A percentile compares a stretch with the other conserved stretches of the same genome.
Evolutionary conservation across 2,113 vertebrate species (phyloP).

Genomic region (Apaloderma vittatum): DNA sequence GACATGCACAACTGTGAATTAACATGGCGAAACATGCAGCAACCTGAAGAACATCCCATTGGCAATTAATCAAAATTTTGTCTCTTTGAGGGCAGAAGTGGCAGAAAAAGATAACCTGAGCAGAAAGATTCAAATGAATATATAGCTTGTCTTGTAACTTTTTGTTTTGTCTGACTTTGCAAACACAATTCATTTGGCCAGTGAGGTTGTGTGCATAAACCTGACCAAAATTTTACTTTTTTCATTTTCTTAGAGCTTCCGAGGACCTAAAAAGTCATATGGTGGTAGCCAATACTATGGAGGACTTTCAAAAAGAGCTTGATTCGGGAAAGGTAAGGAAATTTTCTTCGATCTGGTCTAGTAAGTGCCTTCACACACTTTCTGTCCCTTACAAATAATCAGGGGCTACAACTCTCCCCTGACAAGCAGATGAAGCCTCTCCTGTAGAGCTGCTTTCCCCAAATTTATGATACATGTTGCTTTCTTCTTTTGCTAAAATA

Average conservation of each 20-base stretch:
- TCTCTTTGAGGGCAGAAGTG: background rate
- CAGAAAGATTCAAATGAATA: background rate
- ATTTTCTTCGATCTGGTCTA: background rate
- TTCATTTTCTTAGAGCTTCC: constrained; percentile 81
- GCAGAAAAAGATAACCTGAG: background rate
- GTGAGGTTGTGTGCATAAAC: background rate
- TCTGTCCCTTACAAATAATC: background rate
- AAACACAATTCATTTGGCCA: background rate
- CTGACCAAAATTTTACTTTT: background rate
- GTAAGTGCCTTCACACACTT: background rate
- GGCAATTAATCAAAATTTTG: background rate
- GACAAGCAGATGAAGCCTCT: background rate
- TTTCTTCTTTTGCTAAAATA: background rate
- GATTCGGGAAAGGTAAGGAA: constrained; percentile 91
- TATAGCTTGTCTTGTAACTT: background rate
- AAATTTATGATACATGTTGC: background rate
- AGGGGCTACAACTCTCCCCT: background rate
- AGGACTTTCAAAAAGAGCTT: constrained; percentile 92
- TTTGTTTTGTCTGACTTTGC: background rate
- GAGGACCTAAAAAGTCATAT: constrained; percentile 90
- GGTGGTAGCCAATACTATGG: constrained; percentile 90
- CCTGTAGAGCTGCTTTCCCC: background rate
- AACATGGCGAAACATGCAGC: background rate
- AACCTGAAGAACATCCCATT: background rate
- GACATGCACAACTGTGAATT: background rate